These are phyloP conservation scores for Erebia epiphron DNA, from an alignment of 2,888 invertebrate genomes.

Conservation along the genomic window DNA sequence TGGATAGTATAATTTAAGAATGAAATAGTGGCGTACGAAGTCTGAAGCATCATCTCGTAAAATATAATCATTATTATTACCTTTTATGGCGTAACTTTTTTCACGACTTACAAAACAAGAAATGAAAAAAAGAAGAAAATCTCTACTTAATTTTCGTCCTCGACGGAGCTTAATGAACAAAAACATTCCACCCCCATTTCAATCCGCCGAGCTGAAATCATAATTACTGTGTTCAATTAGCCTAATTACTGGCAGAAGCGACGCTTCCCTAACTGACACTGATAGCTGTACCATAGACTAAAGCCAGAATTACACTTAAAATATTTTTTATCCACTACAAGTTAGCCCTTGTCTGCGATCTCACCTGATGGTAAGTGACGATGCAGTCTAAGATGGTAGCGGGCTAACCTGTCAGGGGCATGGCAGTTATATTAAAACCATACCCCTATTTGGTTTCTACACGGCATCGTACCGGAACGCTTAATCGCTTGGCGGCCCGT, in stretches of 20 bases:
- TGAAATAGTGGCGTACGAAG: too few species aligned
- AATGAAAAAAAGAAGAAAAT: slow-evolving; percentile 18
- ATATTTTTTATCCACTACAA: too few species aligned
- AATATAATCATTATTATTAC: not conserved
- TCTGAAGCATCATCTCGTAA: too few species aligned
- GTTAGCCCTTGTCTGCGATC: too few species aligned
- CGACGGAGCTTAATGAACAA: slow-evolving; percentile 21
- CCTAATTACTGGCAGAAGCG: slow-evolving; percentile 51
- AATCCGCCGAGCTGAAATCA: slow-evolving; percentile 38
- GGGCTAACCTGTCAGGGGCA: too few species aligned
- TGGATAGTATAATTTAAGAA: too few species aligned
- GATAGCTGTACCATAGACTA: not conserved
- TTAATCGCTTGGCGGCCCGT: too few species aligned
- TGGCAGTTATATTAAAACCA: too few species aligned
- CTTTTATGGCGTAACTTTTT: not conserved
- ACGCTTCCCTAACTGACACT: not conserved
- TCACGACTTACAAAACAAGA: not conserved
- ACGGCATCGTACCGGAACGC: too few species aligned
- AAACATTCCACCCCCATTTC: slow-evolving; percentile 22
- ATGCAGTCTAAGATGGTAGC: too few species aligned
- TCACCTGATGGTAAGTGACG: too few species aligned
- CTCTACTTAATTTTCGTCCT: slow-evolving; percentile 16
- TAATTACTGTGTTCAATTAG: slow-evolving; percentile 61
- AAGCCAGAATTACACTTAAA: not conserved
- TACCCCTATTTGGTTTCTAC: too few species aligned